These are phyloP conservation scores for Cataglyphis livida DNA, from an alignment of 2,888 invertebrate genomes.

Conservation along the genomic window DNA sequence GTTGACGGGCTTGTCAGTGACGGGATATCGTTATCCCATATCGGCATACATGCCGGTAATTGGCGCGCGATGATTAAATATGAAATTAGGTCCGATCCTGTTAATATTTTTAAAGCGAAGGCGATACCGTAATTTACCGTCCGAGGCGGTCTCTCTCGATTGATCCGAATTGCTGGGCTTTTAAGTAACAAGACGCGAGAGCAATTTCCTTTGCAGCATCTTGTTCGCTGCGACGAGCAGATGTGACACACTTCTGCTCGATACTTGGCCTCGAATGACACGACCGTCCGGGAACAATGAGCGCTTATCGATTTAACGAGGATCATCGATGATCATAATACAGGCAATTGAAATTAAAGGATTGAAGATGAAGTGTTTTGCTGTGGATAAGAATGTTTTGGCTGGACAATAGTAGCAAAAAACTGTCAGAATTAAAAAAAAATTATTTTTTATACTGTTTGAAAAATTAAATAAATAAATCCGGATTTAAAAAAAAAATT, in stretches of 20 bases:
- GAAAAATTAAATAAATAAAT: too few species aligned
- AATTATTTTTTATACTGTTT: too few species aligned
- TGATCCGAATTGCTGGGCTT: constrained; percentile 22
- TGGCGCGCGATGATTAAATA: constrained; percentile 35
- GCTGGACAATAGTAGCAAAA: too few species aligned
- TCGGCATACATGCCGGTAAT: constrained; percentile 5
- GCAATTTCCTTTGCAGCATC: constrained; percentile 16
- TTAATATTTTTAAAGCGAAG: constrained; percentile 6
- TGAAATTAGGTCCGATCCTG: constrained; percentile 25
- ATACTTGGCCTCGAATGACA: constrained; percentile 27
- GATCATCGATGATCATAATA: constrained; percentile 20
- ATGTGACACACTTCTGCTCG: constrained; percentile 58
- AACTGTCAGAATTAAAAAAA: too few species aligned
- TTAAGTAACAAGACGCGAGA: constrained; percentile 26
- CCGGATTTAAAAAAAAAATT: too few species aligned
- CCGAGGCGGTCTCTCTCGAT: neutral
- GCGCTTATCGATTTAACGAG: constrained; percentile 26
- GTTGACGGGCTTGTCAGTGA: constrained; percentile 43
- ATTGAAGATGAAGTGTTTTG: neutral
- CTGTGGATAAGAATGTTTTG: neutral
- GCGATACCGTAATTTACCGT: constrained; percentile 26
- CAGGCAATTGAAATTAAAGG: neutral
- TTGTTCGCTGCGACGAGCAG: constrained; percentile 7
- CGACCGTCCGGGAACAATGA: constrained; percentile 24
- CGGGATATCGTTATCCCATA: constrained; percentile 9